Base-by-base conservation (phyloP, 64 coral and sea anemone genomes). In the Montipora foliosa region DNA sequence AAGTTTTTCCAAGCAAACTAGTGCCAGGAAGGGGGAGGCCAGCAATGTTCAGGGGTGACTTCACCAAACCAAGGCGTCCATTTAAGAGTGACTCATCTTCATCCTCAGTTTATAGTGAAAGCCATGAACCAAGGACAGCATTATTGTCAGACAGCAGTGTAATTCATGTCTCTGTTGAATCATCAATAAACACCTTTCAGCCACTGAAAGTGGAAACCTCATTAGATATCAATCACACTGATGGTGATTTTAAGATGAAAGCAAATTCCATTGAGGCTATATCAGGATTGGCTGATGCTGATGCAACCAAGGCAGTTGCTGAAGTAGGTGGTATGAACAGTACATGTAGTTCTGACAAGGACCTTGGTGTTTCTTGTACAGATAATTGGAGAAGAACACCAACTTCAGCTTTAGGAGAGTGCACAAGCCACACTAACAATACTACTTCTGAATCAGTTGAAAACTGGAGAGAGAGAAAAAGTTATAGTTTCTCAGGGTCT, bases 41-140 rank as follows among this genome's bases (percentile, higher is more conserved):
- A 22, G 82, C 82, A 16, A 21, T 86, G 7, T 64, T 22, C 47
- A 49, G 82, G 20, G 82, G 62, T 22, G 66, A 86, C 17, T 86
- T 71, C n/a, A 86, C n/a, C 17, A 70, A 86, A 71, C 16, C 46
- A 72, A 70, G 82, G 47, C 82, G 62, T 8, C 62, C 82, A 0
- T 86, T 71, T 3, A 86, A 86, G 66, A 71, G 82, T 51, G 66
- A 86, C 66, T 86, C 81, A 5, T 84, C 81, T 8, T 6, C 15
- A n/a, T 47, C 4, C 24, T 70, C 66, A 12, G 15, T 6, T 29
- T 29, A 29, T 48, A 13, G 8, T 86, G 66, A 86, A 20, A 71
- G 82, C 9, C 17, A 5, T 6, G 58, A 19, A 3, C 44, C 60
- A 16, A 72, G 8, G 45, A 11, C 17, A 12, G 4, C 17, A 86